Evolutionary conservation across 2,113 vertebrate species (phyloP), one percentile per base, ranked within the genome.

Genomic region (Nestor notabilis): DNA sequence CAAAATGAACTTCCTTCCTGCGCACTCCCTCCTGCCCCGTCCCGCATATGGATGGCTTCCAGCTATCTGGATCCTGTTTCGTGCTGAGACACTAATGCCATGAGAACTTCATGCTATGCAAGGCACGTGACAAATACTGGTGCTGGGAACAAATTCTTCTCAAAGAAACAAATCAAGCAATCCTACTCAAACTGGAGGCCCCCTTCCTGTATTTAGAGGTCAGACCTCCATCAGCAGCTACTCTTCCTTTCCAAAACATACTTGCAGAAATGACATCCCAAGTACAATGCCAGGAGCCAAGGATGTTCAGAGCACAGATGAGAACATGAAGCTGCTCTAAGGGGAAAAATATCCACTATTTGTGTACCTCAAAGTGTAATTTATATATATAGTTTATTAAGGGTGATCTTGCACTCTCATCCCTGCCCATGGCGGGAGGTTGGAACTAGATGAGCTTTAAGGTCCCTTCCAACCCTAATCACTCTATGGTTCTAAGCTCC

Each of bases 81-180:
- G 20, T 33, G 65, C 79, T 18, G 87, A 77, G 80, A 90, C 15
- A 50, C 29, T 76, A 79, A 76, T 24, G 63, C 70, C 80, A 75
- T 33, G 20, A 52, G 77, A 92, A 78, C 46, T 33, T 87, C 56
- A 41, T 39, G 50, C 89, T 97, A 47, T 55, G 93, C 60, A 24
- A 85, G 35, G 71, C 76, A 82, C 10, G 69, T 61, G 74, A 84
- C 61, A 65, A 75, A 81, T 35, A 49, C 33, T 19, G 43, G 21
- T 60, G 70, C 46, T 75, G 83, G 94, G 86, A 93, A 87, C 64
- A 92, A 69, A 82, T 39, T 53, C 46, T 91, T 87, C 87, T 78
- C 78, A 56, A 55, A 79, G 72, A 69, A 96, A 70, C 23, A 84
- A 71, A 91, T 35, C 52, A 37, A 89, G 29, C 27, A 28, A 50